Evolutionary conservation across 2,888 invertebrate genomes (phyloP).

Genomic region (Formica aserva): DNA sequence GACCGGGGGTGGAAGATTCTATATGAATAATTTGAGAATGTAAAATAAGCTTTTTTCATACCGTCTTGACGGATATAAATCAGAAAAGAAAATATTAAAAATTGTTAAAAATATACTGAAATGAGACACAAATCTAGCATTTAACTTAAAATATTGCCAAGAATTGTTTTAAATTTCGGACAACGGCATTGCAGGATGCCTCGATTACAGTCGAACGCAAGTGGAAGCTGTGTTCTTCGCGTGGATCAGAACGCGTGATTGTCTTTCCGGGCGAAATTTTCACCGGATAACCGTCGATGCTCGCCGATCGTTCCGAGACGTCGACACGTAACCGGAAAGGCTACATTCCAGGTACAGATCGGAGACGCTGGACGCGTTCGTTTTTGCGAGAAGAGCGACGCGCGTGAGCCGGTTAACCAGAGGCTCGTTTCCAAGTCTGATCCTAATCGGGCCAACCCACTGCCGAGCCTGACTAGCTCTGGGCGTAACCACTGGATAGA

Average conservation of each 20-base stretch:
- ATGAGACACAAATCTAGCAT: background rate
- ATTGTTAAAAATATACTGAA: background rate
- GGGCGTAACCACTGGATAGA: conserved; percentile 81
- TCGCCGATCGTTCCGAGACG: conserved; percentile 32
- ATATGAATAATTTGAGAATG: background rate
- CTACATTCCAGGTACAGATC: conserved; percentile 45
- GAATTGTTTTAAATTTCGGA: background rate
- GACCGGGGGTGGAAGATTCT: background rate
- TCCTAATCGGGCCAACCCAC: conserved; percentile 75
- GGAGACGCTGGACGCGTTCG: conserved; percentile 36
- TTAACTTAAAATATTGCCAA: background rate
- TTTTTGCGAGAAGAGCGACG: conserved; percentile 65
- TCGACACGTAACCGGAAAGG: conserved; percentile 44
- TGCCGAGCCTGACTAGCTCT: conserved; percentile 78
- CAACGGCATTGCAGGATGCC: background rate
- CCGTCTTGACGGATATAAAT: background rate
- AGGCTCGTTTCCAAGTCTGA: conserved; percentile 69
- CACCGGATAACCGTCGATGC: conserved; percentile 64
- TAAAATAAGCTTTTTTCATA: background rate
- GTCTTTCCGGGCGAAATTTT: conserved; percentile 67
- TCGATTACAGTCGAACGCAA: conserved; percentile 35
- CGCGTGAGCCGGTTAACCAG: conserved; percentile 62
- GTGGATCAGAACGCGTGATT: conserved; percentile 1
- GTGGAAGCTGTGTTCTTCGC: conserved; percentile 26
- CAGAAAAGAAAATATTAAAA: background rate